Conservation (phyloP, 1,140 invertebrate genomes). For the Drosophila pachea region DNA sequence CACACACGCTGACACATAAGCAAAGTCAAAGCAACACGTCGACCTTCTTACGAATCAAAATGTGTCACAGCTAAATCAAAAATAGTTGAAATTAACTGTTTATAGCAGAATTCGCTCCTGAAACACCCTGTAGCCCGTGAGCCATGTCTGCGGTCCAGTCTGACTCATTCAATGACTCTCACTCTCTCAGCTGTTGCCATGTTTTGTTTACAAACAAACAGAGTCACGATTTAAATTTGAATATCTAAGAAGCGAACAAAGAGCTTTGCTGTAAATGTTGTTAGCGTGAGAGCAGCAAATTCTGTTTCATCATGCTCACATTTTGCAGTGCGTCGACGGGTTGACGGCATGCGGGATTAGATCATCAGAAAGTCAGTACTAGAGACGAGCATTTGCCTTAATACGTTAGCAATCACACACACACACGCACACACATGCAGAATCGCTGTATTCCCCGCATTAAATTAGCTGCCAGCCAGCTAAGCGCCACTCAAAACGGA, state of each 20-base stretch:
- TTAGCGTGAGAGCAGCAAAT: constrained; percentile 1
- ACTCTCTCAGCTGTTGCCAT: constrained; percentile 32
- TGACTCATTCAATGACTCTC: constrained; percentile 23
- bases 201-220: constrained; percentile 46
- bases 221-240: constrained; percentile 10
- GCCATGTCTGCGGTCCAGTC: constrained; percentile 13
- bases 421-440: background rate
- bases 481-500: constrained; percentile 24
- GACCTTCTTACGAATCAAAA: constrained; percentile 41
- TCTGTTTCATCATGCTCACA: constrained; percentile 3
- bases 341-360: constrained; percentile 40
- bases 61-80: constrained; percentile 39
- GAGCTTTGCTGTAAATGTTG: background rate
- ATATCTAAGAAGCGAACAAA: background rate
- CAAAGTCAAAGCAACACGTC: too few species aligned
- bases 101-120: constrained; percentile 4
- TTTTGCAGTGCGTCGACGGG: constrained; percentile 6
- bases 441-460: background rate
- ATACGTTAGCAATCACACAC: constrained; percentile 7
- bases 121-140: constrained; percentile 40
- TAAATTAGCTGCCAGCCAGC: constrained; percentile 12
- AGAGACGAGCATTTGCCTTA: constrained; percentile 9
- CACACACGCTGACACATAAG: background rate
- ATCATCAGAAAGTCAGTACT: constrained; percentile 29
- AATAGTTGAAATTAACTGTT: constrained; percentile 23